These are phyloP conservation scores for Arenaria interpres DNA, from an alignment of 2,113 vertebrate genomes.

Conservation along the genomic window DNA sequence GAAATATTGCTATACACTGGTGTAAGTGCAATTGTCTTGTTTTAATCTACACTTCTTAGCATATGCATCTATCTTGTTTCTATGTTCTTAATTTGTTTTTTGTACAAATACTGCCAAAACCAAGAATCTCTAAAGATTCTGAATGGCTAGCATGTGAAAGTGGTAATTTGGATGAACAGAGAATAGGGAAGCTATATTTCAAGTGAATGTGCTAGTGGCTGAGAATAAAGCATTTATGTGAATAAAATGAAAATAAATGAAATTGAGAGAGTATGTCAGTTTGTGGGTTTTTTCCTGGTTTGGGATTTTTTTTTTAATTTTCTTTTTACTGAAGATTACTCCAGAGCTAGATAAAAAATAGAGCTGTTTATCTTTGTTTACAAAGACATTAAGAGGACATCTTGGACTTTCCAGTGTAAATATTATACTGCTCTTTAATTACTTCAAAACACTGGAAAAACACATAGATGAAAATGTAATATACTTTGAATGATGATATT, in stretches of 20 bases:
- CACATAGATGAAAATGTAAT: background rate
- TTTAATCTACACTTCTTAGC: background rate
- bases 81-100: background rate
- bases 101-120: background rate
- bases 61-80: background rate
- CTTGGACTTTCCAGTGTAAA: background rate
- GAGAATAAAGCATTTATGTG: background rate
- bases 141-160: background rate
- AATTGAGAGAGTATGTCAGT: background rate
- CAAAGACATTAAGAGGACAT: background rate
- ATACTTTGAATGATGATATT: background rate
- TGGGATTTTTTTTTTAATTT: background rate
- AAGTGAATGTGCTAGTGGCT: background rate
- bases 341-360: background rate
- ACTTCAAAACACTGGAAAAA: background rate
- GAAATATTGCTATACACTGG: background rate
- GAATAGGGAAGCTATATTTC: background rate
- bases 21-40: background rate
- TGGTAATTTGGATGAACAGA: background rate
- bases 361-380: background rate
- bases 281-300: background rate
- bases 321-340: background rate
- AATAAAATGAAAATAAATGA: background rate
- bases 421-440: background rate
- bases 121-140: background rate